Conservation (phyloP, 2,888 invertebrate species). For the Drosophila vallismaia region DNA sequence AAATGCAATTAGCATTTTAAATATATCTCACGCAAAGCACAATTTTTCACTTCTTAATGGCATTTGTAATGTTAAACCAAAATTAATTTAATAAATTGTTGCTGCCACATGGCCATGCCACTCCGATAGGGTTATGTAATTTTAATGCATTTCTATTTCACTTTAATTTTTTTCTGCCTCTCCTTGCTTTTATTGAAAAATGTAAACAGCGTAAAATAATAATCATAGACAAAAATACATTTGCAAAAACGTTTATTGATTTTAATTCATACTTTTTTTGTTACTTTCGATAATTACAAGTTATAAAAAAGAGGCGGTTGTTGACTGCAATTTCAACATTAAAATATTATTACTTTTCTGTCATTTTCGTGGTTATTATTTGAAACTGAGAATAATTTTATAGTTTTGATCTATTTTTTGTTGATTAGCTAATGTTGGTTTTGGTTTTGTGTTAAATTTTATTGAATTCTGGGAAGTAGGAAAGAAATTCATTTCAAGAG, state of each 20-base stretch:
- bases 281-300: background rate
- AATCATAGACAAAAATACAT: background rate
- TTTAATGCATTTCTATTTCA: slow-evolving; percentile 43
- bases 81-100: slow-evolving; percentile 52
- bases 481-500: background rate
- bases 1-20: slow-evolving; percentile 71
- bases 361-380: background rate
- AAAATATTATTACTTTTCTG: background rate
- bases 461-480: no score
- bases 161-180: slow-evolving; percentile 15
- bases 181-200: background rate
- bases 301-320: background rate
- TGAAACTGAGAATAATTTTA: no score
- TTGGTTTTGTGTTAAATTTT: no score
- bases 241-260: slow-evolving; percentile 14
- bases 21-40: slow-evolving; percentile 44
- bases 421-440: background rate
- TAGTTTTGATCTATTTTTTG: background rate
- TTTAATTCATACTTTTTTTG: background rate
- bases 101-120: background rate
- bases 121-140: slow-evolving; percentile 22
- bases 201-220: background rate
- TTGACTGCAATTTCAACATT: background rate
- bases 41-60: slow-evolving; percentile 49
- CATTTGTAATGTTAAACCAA: slow-evolving; percentile 50